Conservation (phyloP, 2,888 invertebrate genomes). For the Saturnia pavonia region DNA sequence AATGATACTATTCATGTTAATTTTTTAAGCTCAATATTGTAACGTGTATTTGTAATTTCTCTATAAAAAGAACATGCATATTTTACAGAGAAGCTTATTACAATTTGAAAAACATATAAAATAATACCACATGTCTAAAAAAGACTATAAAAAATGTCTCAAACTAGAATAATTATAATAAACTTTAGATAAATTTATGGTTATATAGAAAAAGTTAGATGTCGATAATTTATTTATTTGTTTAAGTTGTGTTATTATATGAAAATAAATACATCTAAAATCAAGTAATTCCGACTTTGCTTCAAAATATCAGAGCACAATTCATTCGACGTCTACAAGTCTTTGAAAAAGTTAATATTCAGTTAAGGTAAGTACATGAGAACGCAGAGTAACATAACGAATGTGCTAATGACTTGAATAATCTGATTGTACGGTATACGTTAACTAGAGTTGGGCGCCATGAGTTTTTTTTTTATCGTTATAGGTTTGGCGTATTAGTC, state of each 20-base stretch:
- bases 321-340: neutral
- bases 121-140: too few species aligned
- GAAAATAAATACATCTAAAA: neutral
- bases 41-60: too few species aligned
- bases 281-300: neutral
- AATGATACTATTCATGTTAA: too few species aligned
- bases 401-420: slow-evolving; percentile 15
- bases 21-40: too few species aligned
- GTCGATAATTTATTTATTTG: neutral
- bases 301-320: neutral
- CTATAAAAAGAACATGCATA: too few species aligned
- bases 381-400: slow-evolving; percentile 3
- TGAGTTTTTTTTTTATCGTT: neutral
- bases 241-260: neutral
- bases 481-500: too few species aligned
- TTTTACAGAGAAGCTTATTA: too few species aligned
- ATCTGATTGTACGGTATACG: neutral
- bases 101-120: too few species aligned
- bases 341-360: neutral
- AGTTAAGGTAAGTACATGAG: slow-evolving; percentile 10
- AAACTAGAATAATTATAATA: too few species aligned
- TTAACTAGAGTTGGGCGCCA: neutral
- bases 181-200: too few species aligned
- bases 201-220: too few species aligned
- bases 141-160: too few species aligned